Conservation (phyloP, 35 echinoderm and acorn worm species). For the Hemicentrotus pulcherrimus region DNA sequence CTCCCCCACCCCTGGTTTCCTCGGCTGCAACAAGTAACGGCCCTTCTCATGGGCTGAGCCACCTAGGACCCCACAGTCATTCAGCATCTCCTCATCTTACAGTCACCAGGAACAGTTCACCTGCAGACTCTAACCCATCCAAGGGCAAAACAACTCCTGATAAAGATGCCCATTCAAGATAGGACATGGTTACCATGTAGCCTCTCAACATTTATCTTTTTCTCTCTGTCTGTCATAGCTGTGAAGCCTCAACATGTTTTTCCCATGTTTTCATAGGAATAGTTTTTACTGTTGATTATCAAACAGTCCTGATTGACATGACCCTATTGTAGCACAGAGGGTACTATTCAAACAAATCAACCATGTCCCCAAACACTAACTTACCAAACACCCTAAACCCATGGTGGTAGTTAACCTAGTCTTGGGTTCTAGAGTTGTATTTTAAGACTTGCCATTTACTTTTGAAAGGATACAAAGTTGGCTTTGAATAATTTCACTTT, state of each 20-base stretch:
- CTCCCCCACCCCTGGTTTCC: conserved; percentile 75
- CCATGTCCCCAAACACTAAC: neutral
- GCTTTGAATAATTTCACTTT: neutral
- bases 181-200: conserved; percentile 22
- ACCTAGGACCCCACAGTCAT: conserved; percentile 52
- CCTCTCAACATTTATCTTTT: neutral
- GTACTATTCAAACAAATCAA: neutral
- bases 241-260: neutral
- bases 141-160: conserved; percentile 55
- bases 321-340: neutral
- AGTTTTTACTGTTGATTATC: neutral
- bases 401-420: neutral
- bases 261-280: neutral
- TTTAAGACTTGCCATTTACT: neutral
- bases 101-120: conserved; percentile 68
- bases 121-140: conserved; percentile 53
- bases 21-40: conserved; percentile 64
- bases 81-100: conserved; percentile 63
- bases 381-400: neutral
- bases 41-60: conserved; percentile 15
- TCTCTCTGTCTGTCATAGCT: neutral
- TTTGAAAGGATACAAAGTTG: neutral
- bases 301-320: neutral
- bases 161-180: conserved; percentile 62
- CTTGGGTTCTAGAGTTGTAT: neutral